Base-by-base conservation (phyloP, 2,797 vertebrate genomes). In the Micromesistius poutassou region DNA sequence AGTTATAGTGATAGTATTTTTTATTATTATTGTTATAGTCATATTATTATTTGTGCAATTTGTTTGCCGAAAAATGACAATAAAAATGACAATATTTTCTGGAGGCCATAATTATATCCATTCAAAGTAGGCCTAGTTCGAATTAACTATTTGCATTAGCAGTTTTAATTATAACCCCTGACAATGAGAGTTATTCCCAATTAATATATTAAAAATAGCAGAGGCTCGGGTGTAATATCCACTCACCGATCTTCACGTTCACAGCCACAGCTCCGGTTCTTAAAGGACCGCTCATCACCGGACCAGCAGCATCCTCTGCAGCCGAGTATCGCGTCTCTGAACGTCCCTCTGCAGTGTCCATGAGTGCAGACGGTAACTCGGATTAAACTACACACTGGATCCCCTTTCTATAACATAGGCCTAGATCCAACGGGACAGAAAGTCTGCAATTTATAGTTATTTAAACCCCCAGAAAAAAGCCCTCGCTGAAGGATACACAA, bases 211-310 rank as follows among this genome's bases (percentile, higher is more conserved):
- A 22, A n/a, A 62, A 62, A 62, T 62, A n/a, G 55, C 22, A 62
- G 22, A 25, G 5, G 55, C 55, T 62, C 28, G 9, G 3, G 25
- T 68, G 25, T 68, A 28, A 10, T 68, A 28, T 72, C 30, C 22
- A 93, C 95, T 96, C 91, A 97, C 96, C 95, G 76, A 94, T 91
- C 76, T 95, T 83, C 42, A 91, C 92, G 80, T 94, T 94, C 74
- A 96, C 77, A 22, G 94, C 91, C 75, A 93, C 91, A 28, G 93
- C 89, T 6, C 94, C 95, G 14, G 92, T 92, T 80, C 94, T 89
- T 82, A 95, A 89, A 80, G 93, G 93, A 85, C 95, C 94, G 91
- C 95, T 94, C 96, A 96, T 96, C 91, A 93, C 93, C 36, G 91
- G 74, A 80, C 93, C 87, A 81, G 93, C 92, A 42, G 90, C 79